Conservation (phyloP, 2,113 vertebrate genomes). For the Ictidomys tridecemlineatus region DNA sequence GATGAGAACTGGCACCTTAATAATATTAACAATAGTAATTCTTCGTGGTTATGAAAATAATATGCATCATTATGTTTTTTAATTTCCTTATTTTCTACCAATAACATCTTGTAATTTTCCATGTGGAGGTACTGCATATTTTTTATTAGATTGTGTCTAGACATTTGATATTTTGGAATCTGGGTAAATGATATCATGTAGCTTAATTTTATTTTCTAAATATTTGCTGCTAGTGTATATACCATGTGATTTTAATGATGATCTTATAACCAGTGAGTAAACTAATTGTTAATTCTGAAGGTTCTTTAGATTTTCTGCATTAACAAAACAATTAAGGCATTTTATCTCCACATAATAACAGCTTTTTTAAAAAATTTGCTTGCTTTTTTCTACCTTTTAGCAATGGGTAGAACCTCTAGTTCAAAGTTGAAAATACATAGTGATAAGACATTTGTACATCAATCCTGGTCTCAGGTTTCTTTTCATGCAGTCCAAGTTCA, state of each 20-base stretch:
- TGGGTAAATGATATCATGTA: neutral
- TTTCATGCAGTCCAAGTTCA: neutral
- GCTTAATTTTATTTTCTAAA: conserved; percentile 16
- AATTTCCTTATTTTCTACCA: neutral
- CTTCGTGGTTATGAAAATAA: neutral
- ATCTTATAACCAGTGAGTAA: neutral
- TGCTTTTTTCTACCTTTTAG: neutral
- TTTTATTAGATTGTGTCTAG: neutral
- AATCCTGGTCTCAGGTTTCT: neutral
- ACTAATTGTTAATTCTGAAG: neutral
- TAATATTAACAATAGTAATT: neutral
- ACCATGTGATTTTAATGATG: neutral
- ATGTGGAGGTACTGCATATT: neutral
- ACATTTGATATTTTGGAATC: neutral
- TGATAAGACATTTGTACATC: neutral
- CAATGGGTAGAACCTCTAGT: neutral
- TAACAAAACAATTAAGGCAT: conserved; percentile 1
- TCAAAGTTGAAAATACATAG: neutral
- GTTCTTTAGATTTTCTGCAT: neutral
- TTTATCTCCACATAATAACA: neutral
- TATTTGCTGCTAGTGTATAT: neutral
- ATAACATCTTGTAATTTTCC: neutral
- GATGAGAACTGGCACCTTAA: neutral
- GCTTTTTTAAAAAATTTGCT: neutral
- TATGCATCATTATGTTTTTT: neutral